phyloP scores from a whole-genome alignment of 2,113 vertebrate species.

The Regulus satrapa region DNA sequence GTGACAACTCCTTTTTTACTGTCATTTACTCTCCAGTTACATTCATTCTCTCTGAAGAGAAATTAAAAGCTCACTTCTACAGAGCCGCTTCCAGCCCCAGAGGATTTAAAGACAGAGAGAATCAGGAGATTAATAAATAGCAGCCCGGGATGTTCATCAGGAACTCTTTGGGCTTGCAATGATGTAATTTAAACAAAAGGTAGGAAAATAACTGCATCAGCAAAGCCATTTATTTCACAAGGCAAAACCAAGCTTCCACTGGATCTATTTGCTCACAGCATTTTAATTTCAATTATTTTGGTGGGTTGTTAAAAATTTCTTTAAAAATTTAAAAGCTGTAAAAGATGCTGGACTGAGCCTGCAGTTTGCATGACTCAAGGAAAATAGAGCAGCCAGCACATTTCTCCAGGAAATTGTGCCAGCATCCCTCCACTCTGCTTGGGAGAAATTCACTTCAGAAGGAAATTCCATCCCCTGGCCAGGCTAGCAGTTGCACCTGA shows the following conservation, averaged over 20 bases:
- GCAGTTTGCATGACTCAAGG: neutral
- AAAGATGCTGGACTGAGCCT: neutral
- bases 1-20: neutral
- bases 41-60: neutral
- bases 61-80: neutral
- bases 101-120: neutral
- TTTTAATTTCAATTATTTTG: neutral
- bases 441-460: neutral
- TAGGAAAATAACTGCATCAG: neutral
- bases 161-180: neutral
- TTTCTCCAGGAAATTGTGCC: neutral
- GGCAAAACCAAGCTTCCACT: neutral
- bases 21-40: neutral
- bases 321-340: neutral
- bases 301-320: neutral
- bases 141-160: neutral
- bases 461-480: neutral
- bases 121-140: neutral
- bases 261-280: neutral
- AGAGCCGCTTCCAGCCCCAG: neutral
- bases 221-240: neutral
- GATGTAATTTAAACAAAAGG: neutral
- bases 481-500: neutral
- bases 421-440: neutral
- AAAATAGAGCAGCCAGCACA: neutral